Conservation (phyloP, 2,888 invertebrate species). For the Celastrina argiolus region DNA sequence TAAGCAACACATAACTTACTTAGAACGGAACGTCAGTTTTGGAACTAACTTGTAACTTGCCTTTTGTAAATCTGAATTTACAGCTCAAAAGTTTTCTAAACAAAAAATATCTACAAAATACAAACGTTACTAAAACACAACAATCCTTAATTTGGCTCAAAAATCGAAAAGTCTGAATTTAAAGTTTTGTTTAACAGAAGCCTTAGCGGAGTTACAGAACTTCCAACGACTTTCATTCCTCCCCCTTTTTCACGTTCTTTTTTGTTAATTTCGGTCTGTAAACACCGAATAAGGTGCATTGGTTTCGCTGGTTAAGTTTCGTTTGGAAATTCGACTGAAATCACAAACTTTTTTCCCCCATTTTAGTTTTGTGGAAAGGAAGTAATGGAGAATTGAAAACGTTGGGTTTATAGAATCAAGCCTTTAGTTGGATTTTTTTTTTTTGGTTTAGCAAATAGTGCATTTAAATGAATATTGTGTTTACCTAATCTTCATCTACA, state of each 20-base stretch:
- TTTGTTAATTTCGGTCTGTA: slow-evolving; percentile 33
- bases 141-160: slow-evolving; percentile 31
- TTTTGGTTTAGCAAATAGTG: not conserved
- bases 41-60: not conserved
- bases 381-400: slow-evolving; percentile 23
- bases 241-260: slow-evolving; percentile 29
- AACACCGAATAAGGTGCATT: slow-evolving; percentile 28
- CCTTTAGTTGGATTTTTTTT: slow-evolving; percentile 1
- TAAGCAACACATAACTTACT: not conserved
- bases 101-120: slow-evolving; percentile 18
- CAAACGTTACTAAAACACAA: slow-evolving; percentile 22
- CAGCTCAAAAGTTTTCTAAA: slow-evolving; percentile 10
- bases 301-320: slow-evolving; percentile 26
- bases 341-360: slow-evolving; percentile 24
- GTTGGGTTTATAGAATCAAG: slow-evolving; percentile 10
- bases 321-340: slow-evolving; percentile 24
- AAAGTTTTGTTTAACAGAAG: slow-evolving; percentile 35
- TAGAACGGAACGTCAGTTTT: not conserved
- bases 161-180: slow-evolving; percentile 32
- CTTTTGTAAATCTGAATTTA: slow-evolving; percentile 1
- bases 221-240: slow-evolving; percentile 31
- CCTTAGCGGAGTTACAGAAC: slow-evolving; percentile 36
- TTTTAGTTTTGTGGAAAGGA: slow-evolving; percentile 25
- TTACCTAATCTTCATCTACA: too few species aligned
- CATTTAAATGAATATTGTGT: not conserved